phyloP scores from a whole-genome alignment of 2,888 invertebrate genomes.

The Cyaniris semiargus region DNA sequence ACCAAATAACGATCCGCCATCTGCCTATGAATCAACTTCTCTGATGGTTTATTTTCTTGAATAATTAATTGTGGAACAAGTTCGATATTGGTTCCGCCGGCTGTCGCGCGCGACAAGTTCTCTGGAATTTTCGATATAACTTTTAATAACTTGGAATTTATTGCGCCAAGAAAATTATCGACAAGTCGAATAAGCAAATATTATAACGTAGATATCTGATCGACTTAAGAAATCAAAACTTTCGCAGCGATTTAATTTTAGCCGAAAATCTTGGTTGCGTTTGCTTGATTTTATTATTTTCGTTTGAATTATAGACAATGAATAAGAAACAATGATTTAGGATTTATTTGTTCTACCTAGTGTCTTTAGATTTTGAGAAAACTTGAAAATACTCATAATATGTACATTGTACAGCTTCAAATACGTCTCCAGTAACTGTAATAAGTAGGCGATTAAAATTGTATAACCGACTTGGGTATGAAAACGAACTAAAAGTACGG shows the following conservation, averaged over 20 bases:
- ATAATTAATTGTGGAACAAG: conserved; percentile 6
- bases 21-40: not conserved
- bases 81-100: conserved; percentile 12
- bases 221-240: conserved; percentile 10
- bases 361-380: too few relatives aligned
- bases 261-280: not conserved
- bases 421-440: too few relatives aligned
- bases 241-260: not conserved
- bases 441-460: too few relatives aligned
- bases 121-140: conserved; percentile 23
- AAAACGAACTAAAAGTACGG: too few relatives aligned
- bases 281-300: not conserved
- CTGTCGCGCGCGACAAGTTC: conserved; percentile 8
- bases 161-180: conserved; percentile 18
- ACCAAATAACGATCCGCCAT: too few relatives aligned
- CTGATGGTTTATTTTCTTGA: not conserved
- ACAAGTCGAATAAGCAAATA: conserved; percentile 8
- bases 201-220: conserved; percentile 14
- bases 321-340: too few relatives aligned
- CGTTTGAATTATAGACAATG: not conserved
- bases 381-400: too few relatives aligned
- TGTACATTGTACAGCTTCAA: too few relatives aligned
- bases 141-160: conserved; percentile 29
- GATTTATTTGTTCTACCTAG: too few relatives aligned
- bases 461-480: too few relatives aligned